phyloP scores from a whole-genome alignment of 2,113 vertebrate genomes.

The Heliornis fulica region DNA sequence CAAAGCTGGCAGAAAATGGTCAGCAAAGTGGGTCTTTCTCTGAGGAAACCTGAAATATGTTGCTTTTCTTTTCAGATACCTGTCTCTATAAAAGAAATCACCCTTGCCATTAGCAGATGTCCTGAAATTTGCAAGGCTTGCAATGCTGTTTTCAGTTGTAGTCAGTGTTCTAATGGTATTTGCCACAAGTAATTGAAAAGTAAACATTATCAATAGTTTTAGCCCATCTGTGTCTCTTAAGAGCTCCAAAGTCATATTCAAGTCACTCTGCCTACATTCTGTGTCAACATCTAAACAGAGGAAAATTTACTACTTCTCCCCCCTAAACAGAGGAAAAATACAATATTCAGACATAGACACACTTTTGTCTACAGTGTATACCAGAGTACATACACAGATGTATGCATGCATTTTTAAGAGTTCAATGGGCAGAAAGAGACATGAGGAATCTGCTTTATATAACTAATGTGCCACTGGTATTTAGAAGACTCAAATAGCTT shows the following conservation, averaged over 20 bases:
- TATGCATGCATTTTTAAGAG: background rate
- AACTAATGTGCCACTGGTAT: background rate
- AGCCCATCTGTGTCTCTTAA: background rate
- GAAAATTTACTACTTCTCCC: background rate
- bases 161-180: background rate
- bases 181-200: background rate
- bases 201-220: background rate
- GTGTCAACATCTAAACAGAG: background rate
- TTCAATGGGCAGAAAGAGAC: background rate
- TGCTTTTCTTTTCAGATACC: background rate
- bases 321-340: background rate
- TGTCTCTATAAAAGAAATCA: background rate
- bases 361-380: background rate
- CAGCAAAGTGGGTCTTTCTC: background rate
- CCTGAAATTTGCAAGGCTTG: background rate
- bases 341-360: background rate
- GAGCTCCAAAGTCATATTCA: background rate
- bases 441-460: background rate
- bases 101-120: background rate
- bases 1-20: background rate
- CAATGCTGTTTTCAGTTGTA: background rate
- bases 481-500: background rate
- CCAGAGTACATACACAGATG: background rate
- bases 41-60: background rate
- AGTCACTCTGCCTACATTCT: background rate